phyloP scores from a whole-genome alignment of 2,797 vertebrate species.

The Pachyuromys duprasi region DNA sequence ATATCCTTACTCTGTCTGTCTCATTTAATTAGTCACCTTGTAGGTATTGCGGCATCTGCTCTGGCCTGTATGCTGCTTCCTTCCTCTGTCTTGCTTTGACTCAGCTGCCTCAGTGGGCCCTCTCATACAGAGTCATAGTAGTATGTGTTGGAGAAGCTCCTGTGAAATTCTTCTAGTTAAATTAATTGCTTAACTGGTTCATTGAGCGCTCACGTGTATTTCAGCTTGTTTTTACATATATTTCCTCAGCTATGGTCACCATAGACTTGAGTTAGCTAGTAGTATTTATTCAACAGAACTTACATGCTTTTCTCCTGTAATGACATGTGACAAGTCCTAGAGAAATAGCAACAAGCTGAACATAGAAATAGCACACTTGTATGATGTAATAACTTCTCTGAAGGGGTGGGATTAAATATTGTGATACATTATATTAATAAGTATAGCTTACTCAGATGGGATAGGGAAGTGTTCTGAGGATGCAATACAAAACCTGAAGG shows the following conservation, averaged over 20 bases:
- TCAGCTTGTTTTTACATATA: not conserved
- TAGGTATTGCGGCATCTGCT: not conserved
- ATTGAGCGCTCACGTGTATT: not conserved
- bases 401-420: not conserved
- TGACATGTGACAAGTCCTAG: not conserved
- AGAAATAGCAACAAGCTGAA: not conserved
- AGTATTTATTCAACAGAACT: not conserved
- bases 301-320: not conserved
- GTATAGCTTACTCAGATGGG: not conserved
- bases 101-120: not conserved
- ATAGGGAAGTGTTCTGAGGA: not conserved
- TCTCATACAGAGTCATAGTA: not conserved
- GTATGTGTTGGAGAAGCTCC: conserved; percentile 3
- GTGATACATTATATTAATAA: not conserved
- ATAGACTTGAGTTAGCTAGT: not conserved
- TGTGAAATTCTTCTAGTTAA: conserved; percentile 19
- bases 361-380: not conserved
- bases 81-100: conserved; percentile 14
- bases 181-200: not conserved
- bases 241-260: conserved; percentile 4
- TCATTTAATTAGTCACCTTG: not conserved
- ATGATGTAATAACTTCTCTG: not conserved
- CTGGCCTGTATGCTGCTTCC: not conserved
- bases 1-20: not conserved
- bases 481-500: not conserved